Conservation (phyloP, 2,888 invertebrate species). For the Hirudinaria manillensis region DNA sequence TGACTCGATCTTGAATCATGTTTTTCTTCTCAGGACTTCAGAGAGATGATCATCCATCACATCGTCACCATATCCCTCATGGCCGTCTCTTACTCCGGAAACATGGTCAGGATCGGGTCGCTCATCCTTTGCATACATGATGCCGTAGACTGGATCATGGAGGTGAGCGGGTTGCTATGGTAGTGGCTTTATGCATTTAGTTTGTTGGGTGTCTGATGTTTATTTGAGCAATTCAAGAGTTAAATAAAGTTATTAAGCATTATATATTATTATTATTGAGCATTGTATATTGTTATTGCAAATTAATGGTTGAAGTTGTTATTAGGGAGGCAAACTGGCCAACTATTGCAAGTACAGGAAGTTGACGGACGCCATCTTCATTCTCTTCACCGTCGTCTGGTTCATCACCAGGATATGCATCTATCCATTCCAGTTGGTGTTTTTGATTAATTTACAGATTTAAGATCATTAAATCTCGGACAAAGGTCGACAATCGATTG, state of each 20-base stretch:
- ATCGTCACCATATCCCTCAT: constrained; percentile 83
- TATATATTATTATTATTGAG: no score
- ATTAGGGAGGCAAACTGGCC: constrained; percentile 80
- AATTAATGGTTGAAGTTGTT: not conserved
- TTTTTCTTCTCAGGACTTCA: constrained; percentile 61
- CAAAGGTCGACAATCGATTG: not conserved
- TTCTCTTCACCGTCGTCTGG: constrained; percentile 83
- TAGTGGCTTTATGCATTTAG: not conserved
- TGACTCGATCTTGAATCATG: no score
- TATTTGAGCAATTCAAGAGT: no score
- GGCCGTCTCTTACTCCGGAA: constrained; percentile 88
- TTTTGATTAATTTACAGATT: not conserved
- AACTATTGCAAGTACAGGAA: constrained; percentile 86
- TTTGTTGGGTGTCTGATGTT: not conserved
- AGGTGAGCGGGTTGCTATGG: constrained; percentile 44
- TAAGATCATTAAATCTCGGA: not conserved
- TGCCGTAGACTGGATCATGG: constrained; percentile 56
- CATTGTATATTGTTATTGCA: no score
- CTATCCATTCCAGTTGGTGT: constrained; percentile 65
- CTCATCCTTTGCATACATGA: constrained; percentile 64
- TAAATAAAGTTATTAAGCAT: no score
- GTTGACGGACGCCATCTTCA: constrained; percentile 79
- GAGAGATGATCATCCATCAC: constrained; percentile 98
- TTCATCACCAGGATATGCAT: constrained; percentile 79
- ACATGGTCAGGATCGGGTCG: constrained; percentile 81